These are phyloP conservation scores for Macroramphosus scolopax DNA, from an alignment of 2,797 vertebrate species.

Conservation along the genomic window DNA sequence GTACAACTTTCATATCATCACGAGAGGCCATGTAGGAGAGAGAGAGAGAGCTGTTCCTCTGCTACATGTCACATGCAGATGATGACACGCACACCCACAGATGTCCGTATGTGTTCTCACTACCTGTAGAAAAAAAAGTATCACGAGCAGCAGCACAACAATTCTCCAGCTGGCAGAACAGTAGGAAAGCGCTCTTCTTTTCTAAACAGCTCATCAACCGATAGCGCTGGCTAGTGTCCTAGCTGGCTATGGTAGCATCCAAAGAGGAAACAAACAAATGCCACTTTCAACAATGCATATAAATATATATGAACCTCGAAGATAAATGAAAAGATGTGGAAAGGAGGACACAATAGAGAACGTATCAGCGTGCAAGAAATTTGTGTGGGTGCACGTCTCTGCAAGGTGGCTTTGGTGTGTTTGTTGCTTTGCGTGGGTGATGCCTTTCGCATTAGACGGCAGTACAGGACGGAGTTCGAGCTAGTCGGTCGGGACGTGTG, in stretches of 20 bases:
- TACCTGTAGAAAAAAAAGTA: conserved; percentile 34
- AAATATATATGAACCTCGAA: too few species aligned
- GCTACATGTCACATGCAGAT: conserved; percentile 13
- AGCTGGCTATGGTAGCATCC: conserved; percentile 4
- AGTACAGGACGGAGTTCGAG: conserved; percentile 58
- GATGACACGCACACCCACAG: conserved; percentile 26
- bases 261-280: conserved; percentile 36
- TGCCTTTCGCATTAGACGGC: conserved; percentile 68
- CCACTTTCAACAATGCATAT: too few species aligned
- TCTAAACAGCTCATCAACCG: too few species aligned
- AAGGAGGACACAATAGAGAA: conserved; percentile 63
- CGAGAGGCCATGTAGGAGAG: conserved; percentile 18
- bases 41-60: conserved; percentile 22
- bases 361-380: conserved; percentile 49
- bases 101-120: conserved; percentile 16
- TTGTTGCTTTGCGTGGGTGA: conserved; percentile 66
- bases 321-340: conserved; percentile 53
- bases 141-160: conserved; percentile 42
- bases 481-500: conserved; percentile 27
- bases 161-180: conserved; percentile 60
- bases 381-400: conserved; percentile 71
- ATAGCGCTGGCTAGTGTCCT: too few species aligned
- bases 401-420: conserved; percentile 69
- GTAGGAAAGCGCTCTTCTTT: conserved; percentile 26
- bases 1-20: conserved; percentile 43